phyloP scores from a whole-genome alignment of 64 coral and sea anemone genomes.

The Exaiptasia diaphana region DNA sequence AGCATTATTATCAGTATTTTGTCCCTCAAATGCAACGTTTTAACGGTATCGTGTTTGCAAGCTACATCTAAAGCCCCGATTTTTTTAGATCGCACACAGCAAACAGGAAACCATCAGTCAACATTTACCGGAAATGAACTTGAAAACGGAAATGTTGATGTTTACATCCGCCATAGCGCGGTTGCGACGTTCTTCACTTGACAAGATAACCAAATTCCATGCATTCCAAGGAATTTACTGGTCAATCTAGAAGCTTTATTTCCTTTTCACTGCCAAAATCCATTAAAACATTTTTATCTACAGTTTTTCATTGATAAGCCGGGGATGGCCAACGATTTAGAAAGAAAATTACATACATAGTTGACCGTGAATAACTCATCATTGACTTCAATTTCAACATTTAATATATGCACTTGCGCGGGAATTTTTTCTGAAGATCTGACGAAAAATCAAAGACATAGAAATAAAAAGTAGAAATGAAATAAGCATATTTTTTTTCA shows the following conservation, averaged over 20 bases:
- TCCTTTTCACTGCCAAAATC: too few species aligned
- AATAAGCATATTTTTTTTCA: neutral
- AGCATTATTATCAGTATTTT: too few species aligned
- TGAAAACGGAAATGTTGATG: slow-evolving; percentile 18
- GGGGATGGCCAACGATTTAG: too few species aligned
- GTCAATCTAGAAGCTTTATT: too few species aligned
- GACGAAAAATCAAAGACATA: neutral
- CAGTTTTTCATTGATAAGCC: too few species aligned
- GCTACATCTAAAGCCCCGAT: neutral
- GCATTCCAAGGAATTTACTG: neutral
- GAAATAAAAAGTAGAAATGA: neutral
- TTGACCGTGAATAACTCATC: too few species aligned
- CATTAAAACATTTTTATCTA: too few species aligned
- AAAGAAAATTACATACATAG: too few species aligned
- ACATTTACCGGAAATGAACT: slow-evolving; percentile 25
- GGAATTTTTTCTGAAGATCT: neutral
- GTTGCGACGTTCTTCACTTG: slow-evolving; percentile 3
- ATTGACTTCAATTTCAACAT: neutral
- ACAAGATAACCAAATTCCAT: slow-evolving; percentile 11
- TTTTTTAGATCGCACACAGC: neutral
- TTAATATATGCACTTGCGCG: neutral
- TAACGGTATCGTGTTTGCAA: too few species aligned
- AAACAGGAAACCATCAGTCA: slow-evolving; percentile 28
- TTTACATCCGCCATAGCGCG: slow-evolving; percentile 19
- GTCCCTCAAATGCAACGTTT: too few species aligned